phyloP scores from a whole-genome alignment of 2,113 vertebrate genomes.

The Pseudois nayaur region DNA sequence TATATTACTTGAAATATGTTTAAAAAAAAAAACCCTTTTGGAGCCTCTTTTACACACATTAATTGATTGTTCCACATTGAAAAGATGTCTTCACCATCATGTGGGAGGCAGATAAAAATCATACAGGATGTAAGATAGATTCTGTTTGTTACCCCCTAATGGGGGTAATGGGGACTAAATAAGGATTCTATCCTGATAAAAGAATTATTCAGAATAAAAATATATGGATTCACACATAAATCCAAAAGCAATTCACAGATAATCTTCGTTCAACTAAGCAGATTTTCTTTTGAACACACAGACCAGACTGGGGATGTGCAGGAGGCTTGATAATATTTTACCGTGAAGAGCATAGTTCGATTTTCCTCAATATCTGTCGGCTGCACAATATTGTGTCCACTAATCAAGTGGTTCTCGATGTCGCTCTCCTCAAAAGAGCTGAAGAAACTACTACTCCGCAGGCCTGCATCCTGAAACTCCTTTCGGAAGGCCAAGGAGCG shows the following conservation, averaged over 20 bases:
- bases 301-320: fast-evolving
- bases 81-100: neutral
- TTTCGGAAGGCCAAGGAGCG: slow-evolving; percentile 84
- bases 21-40: neutral
- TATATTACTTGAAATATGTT: neutral
- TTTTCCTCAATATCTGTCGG: slow-evolving; percentile 96
- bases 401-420: slow-evolving; percentile 80
- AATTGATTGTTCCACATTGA: neutral
- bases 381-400: slow-evolving; percentile 85
- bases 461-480: slow-evolving; percentile 79
- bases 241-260: slow-evolving; percentile 36
- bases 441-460: slow-evolving; percentile 82
- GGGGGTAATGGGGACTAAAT: neutral
- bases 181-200: neutral
- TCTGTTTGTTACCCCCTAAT: neutral
- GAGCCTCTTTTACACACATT: neutral
- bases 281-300: slow-evolving; percentile 7
- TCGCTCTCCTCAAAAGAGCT: slow-evolving; percentile 91
- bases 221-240: neutral
- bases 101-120: neutral
- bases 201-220: neutral
- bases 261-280: slow-evolving; percentile 13
- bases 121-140: neutral
- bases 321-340: slow-evolving; percentile 73
- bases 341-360: slow-evolving; percentile 98